A percentile compares a stretch with the other conserved stretches of the same genome.
Conservation (phyloP, 2,888 invertebrate species). For the Trilocha varians region DNA sequence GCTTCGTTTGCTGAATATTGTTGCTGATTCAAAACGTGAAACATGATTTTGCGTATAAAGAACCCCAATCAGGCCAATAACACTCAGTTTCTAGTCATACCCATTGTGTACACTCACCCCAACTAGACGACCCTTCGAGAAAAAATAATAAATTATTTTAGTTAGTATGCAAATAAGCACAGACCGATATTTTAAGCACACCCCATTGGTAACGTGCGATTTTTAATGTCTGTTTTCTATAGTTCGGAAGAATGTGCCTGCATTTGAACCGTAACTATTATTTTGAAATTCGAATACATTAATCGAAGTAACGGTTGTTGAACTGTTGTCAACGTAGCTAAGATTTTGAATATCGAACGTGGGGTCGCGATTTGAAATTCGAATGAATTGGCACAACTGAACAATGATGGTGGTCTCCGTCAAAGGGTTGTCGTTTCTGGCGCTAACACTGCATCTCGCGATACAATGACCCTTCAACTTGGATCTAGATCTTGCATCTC, state of each 20-base stretch:
- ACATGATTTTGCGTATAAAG: slow-evolving; percentile 33
- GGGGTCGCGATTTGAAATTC: slow-evolving; percentile 18
- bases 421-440: slow-evolving; percentile 21
- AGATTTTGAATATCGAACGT: slow-evolving; percentile 3
- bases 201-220: slow-evolving; percentile 57
- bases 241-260: slow-evolving; percentile 36
- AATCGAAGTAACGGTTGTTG: neutral
- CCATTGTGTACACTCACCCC: slow-evolving; percentile 62
- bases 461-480: slow-evolving; percentile 38
- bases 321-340: neutral
- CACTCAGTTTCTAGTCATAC: slow-evolving; percentile 65
- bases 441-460: slow-evolving; percentile 6
- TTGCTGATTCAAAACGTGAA: slow-evolving; percentile 28
- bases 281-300: neutral
- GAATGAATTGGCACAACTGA: slow-evolving; percentile 19
- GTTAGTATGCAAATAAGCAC: slow-evolving; percentile 72
- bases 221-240: slow-evolving; percentile 56
- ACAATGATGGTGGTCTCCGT: no score
- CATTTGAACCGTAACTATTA: neutral
- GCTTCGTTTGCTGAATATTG: slow-evolving; percentile 25
- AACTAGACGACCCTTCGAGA: slow-evolving; percentile 57
- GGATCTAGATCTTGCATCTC: slow-evolving; percentile 53
- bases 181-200: slow-evolving; percentile 68
- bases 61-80: slow-evolving; percentile 59
- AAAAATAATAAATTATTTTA: slow-evolving; percentile 74